A percentile compares a stretch with the other conserved stretches of the same genome.
phyloP scores from a whole-genome alignment of 2,888 invertebrate genomes.

The Thecocarcelia acutangulata region DNA sequence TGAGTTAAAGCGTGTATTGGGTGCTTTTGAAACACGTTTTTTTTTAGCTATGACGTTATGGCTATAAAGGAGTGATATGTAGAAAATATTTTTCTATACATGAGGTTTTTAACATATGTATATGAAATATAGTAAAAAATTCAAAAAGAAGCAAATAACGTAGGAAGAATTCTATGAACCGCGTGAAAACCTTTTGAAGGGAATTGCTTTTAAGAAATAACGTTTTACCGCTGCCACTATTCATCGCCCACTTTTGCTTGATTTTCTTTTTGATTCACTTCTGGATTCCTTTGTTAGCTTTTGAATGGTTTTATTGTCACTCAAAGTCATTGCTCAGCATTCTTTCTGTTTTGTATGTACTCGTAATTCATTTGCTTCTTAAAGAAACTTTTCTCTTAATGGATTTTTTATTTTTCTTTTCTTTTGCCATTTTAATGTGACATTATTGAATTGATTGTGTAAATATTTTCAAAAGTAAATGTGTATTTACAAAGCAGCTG shows the following conservation, averaged over 20 bases:
- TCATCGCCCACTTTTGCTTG: background rate
- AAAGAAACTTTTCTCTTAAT: slow-evolving; percentile 38
- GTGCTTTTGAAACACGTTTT: too few relatives aligned
- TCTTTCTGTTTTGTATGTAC: slow-evolving; percentile 18
- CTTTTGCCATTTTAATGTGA: slow-evolving; percentile 18
- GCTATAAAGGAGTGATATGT: too few relatives aligned
- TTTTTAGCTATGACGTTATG: too few relatives aligned
- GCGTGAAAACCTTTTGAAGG: too few relatives aligned
- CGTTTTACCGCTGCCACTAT: background rate
- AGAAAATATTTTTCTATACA: too few relatives aligned
- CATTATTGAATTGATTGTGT: slow-evolving; percentile 8
- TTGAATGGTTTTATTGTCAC: slow-evolving; percentile 61
- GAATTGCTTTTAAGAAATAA: background rate
- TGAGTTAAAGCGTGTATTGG: too few relatives aligned
- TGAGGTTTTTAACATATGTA: too few relatives aligned
- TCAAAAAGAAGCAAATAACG: too few relatives aligned
- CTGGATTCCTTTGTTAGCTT: slow-evolving; percentile 41
- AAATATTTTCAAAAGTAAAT: slow-evolving; percentile 11
- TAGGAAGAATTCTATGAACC: too few relatives aligned
- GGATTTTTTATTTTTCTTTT: slow-evolving; percentile 24
- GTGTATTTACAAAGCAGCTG: too few relatives aligned
- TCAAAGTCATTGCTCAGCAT: slow-evolving; percentile 63
- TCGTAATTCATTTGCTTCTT: slow-evolving; percentile 8
- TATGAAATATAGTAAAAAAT: too few relatives aligned
- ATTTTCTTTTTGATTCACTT: slow-evolving; percentile 9